phyloP scores from a whole-genome alignment of 2,888 invertebrate genomes.

The Aquatica leii region DNA sequence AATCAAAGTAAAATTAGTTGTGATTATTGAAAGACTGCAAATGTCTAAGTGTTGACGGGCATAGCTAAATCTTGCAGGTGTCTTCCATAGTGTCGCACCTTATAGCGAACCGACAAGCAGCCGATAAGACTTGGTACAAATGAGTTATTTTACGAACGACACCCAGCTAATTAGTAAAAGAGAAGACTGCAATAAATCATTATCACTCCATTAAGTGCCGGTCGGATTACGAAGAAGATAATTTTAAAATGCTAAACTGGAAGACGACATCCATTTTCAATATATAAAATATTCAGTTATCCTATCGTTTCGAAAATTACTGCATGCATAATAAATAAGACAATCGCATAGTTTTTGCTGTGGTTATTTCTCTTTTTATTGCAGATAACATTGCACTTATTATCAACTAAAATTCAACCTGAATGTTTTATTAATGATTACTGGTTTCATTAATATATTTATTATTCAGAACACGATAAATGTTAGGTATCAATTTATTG shows the following conservation, averaged over 20 bases:
- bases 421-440: constrained; percentile 6
- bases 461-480: constrained; percentile 20
- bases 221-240: constrained; percentile 36
- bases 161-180: constrained; percentile 36
- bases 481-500: constrained; percentile 15
- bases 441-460: constrained; percentile 14
- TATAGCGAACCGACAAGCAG: constrained; percentile 27
- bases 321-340: constrained; percentile 30
- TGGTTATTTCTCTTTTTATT: not conserved
- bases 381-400: not conserved
- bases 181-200: constrained; percentile 36
- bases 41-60: constrained; percentile 21
- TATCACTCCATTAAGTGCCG: constrained; percentile 38
- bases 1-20: constrained; percentile 29
- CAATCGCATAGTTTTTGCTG: constrained; percentile 22
- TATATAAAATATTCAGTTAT: constrained; percentile 33
- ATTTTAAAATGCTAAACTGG: constrained; percentile 35
- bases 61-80: constrained; percentile 34
- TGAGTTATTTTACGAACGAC: constrained; percentile 38
- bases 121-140: constrained; percentile 36
- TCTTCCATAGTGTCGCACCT: constrained; percentile 31
- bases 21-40: constrained; percentile 29
- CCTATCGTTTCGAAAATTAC: constrained; percentile 32
- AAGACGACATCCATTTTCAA: constrained; percentile 28
- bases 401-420: not conserved